Evolutionary conservation across 2,888 invertebrate species (phyloP), one percentile per base, ranked within the genome.

Genomic region (Leptinotarsa tumamoca): DNA sequence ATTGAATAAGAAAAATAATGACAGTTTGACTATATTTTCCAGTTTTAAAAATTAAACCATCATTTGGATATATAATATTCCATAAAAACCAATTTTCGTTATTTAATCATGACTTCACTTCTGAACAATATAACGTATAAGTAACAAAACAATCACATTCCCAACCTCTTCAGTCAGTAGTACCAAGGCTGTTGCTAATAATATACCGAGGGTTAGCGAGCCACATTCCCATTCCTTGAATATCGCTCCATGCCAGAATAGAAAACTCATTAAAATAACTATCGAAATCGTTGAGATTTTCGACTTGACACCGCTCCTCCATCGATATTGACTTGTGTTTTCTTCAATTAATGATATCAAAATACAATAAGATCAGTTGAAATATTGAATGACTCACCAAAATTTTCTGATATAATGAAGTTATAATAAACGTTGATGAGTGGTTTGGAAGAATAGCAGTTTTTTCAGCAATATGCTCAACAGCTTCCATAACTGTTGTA

Each of bases 191-290:
- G 33, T 63, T 18, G 15, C 63, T 63, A 63, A 63, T 43, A 33
- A 63, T 63, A 43, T 43, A 63, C 43, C 0, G 63, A 43, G 63
- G 33, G 63, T 63, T 27, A 43, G 1, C 18, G 13, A 33, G 63
- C 33, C 18, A 63, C 17, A 63, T 43, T 43, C 63, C 10, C 17
- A 63, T 63, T n/a, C 63, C 43, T 33, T 18, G 63, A 17, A 63
- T n/a, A n/a, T 63, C 33, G 43, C n/a, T 43, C 63, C 17, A 43
- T 43, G 63, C 63, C 27, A 63, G 63, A 43, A 63, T 63, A 63
- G 63, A 63, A 63, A 63, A 63, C 43, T 7, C 27, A 63, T 63
- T 63, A 63, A 63, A 63, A 43, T 63, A 63, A 43, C 63, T 5
- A 63, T 5, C 14, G 43, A 33, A 63, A 33, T 63, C 43, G 7